These are phyloP conservation scores for Cephalopachus bancanus DNA, from an alignment of 2,797 vertebrate species.

Conservation along the genomic window DNA sequence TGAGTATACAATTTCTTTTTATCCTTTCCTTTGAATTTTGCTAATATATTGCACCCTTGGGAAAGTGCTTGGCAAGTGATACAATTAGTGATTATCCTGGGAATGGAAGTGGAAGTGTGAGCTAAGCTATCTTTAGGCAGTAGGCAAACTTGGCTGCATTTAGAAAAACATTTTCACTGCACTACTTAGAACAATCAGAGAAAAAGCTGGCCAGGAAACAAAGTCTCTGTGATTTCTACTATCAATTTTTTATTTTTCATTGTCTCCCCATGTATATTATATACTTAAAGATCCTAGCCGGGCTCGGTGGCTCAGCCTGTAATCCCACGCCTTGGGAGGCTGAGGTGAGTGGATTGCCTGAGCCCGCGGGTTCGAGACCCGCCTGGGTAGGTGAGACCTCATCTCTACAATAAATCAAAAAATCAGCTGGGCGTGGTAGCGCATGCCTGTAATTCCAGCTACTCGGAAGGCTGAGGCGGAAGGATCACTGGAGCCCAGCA, in stretches of 20 bases:
- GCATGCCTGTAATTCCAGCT: too few species aligned
- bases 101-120: fast-evolving
- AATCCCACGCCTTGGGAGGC: too few species aligned
- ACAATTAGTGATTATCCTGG: not conserved
- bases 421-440: too few species aligned
- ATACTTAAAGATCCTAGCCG: not conserved
- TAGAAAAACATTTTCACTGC: conserved; percentile 18
- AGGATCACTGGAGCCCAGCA: too few species aligned
- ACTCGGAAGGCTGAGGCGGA: too few species aligned
- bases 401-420: too few species aligned
- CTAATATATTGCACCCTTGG: not conserved
- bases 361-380: too few species aligned
- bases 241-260: not conserved
- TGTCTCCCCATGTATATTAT: not conserved
- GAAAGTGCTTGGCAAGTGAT: not conserved
- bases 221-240: conserved; percentile 30
- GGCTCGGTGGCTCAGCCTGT: too few species aligned
- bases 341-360: too few species aligned
- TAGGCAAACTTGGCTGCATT: not conserved
- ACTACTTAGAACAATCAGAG: not conserved
- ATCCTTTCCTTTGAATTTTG: conserved; percentile 38
- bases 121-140: not conserved
- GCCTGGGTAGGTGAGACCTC: too few species aligned
- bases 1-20: not conserved
- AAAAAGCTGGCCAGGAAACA: not conserved